Percentiles rank a stretch among this genome's conserved stretches.
phyloP scores from a whole-genome alignment of 2,888 invertebrate genomes.

The Philereme vetulata region DNA sequence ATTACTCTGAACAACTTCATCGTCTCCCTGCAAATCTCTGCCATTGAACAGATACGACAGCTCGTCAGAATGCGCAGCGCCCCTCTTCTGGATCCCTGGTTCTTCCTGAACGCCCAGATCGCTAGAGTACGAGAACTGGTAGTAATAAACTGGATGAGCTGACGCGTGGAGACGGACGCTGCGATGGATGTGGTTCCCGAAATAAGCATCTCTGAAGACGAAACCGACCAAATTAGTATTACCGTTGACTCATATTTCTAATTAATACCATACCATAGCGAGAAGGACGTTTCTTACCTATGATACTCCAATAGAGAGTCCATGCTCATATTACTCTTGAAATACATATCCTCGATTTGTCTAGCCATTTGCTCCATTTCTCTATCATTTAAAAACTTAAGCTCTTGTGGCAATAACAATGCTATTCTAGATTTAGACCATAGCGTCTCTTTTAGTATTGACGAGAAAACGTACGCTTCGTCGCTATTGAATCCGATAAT shows the following conservation, averaged over 20 bases:
- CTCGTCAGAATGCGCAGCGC: conserved; percentile 75
- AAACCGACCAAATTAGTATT: neutral
- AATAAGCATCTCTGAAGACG: conserved; percentile 67
- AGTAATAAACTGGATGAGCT: conserved; percentile 59
- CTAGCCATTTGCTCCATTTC: conserved; percentile 53
- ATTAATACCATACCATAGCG: neutral
- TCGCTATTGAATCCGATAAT: conserved; percentile 70
- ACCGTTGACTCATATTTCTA: neutral
- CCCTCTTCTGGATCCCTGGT: conserved; percentile 54
- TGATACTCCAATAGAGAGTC: conserved; percentile 59
- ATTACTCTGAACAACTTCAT: conserved; percentile 55
- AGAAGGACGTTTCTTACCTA: conserved; percentile 50
- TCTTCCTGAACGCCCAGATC: conserved; percentile 58
- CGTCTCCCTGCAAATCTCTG: conserved; percentile 52
- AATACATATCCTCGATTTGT: conserved; percentile 63
- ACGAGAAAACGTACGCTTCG: conserved; percentile 70
- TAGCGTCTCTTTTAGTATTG: conserved; percentile 51
- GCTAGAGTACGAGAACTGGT: conserved; percentile 67
- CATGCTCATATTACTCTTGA: conserved; percentile 56
- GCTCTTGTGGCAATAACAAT: conserved; percentile 63
- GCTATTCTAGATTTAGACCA: conserved; percentile 46
- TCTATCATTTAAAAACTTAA: conserved; percentile 56
- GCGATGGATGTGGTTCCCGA: conserved; percentile 64
- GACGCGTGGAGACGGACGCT: conserved; percentile 60
- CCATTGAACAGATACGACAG: conserved; percentile 66